These are phyloP conservation scores for Miniopterus natalensis DNA, from an alignment of 2,113 vertebrate genomes.

Conservation along the genomic window DNA sequence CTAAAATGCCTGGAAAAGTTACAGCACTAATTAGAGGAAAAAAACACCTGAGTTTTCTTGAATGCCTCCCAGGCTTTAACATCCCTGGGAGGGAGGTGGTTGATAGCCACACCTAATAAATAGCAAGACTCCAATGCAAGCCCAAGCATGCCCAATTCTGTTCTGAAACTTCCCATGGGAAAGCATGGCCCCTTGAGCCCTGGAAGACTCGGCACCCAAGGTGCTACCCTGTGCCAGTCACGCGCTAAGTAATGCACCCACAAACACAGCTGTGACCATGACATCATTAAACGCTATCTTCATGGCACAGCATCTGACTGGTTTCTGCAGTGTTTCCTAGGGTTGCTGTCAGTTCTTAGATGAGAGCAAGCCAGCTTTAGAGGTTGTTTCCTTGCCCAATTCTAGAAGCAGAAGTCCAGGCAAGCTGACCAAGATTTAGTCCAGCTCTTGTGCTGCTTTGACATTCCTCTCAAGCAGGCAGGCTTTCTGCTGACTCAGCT, in stretches of 20 bases:
- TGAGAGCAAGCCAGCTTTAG: background rate
- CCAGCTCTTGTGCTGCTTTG: background rate
- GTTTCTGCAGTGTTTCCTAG: background rate
- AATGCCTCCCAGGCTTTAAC: background rate
- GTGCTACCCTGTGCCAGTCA: background rate
- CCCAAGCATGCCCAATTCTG: background rate
- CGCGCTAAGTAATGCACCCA: background rate
- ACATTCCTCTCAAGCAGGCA: background rate
- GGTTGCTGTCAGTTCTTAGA: background rate
- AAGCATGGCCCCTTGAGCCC: background rate
- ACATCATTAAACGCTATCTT: background rate
- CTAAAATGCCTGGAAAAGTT: conserved; percentile 31
- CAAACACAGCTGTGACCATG: background rate
- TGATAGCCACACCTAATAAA: conserved; percentile 2
- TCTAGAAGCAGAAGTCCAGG: conserved; percentile 43
- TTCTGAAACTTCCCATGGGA: background rate
- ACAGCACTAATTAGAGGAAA: background rate
- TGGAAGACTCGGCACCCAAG: background rate
- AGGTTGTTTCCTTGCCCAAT: background rate
- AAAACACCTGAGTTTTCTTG: background rate
- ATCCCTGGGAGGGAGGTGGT: background rate
- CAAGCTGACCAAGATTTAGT: background rate
- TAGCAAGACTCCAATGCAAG: background rate
- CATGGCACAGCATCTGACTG: background rate
- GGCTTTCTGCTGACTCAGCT: conserved; percentile 61